Percentiles rank a stretch among this genome's conserved stretches.
These are phyloP conservation scores for Oenanthe melanoleuca DNA, from an alignment of 2,113 vertebrate species.

Conservation along the genomic window DNA sequence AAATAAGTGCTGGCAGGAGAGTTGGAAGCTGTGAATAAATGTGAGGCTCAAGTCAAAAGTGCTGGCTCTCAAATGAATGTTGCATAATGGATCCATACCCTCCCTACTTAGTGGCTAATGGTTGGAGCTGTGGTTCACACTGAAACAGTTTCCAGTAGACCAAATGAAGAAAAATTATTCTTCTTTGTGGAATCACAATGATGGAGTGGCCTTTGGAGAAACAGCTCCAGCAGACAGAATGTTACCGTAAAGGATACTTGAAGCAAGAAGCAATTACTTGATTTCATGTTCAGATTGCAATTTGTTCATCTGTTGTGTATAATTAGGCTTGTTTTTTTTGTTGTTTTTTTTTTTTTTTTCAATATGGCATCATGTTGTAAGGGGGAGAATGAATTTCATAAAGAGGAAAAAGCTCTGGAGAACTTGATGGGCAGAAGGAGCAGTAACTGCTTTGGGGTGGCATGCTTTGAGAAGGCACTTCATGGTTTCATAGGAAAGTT, in stretches of 20 bases:
- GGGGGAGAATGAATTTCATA: neutral
- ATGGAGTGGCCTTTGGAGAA: neutral
- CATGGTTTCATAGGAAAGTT: neutral
- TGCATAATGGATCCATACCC: neutral
- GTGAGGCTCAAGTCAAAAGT: neutral
- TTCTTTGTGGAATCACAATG: neutral
- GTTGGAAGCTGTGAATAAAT: neutral
- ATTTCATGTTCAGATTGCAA: neutral
- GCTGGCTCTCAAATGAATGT: neutral
- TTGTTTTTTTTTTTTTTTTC: neutral
- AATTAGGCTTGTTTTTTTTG: neutral
- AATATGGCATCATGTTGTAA: neutral
- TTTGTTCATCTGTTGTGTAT: neutral
- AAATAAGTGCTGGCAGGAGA: neutral
- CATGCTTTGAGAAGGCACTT: neutral
- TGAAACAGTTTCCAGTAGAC: neutral
- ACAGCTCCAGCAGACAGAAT: neutral
- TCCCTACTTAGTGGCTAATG: neutral
- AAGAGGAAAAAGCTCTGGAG: neutral
- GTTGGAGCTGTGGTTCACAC: neutral
- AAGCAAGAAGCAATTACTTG: neutral
- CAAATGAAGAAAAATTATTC: neutral
- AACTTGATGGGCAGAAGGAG: neutral
- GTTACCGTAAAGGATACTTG: neutral
- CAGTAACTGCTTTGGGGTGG: neutral